These are phyloP conservation scores for Aythya baeri DNA, from an alignment of 2,113 vertebrate species.

Conservation along the genomic window DNA sequence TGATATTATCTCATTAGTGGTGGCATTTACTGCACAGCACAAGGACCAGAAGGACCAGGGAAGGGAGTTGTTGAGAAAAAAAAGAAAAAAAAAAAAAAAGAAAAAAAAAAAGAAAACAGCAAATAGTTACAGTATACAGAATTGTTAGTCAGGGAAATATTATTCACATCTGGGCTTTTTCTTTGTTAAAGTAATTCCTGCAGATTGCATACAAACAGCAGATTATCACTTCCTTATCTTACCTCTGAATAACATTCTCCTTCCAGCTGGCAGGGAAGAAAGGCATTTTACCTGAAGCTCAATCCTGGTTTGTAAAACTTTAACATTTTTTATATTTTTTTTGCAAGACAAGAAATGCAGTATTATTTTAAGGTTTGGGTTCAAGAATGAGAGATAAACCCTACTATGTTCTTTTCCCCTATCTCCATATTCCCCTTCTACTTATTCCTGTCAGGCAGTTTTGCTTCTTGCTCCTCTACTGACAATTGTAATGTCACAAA, in stretches of 20 bases:
- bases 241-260: background rate
- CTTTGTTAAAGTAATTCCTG: background rate
- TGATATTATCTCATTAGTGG: conserved; percentile 77
- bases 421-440: background rate
- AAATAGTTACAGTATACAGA: conserved; percentile 6
- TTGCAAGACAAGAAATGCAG: background rate
- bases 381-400: background rate
- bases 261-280: background rate
- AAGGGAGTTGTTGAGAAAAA: conserved; percentile 18
- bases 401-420: background rate
- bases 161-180: background rate
- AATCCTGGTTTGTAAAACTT: background rate
- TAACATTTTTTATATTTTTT: background rate
- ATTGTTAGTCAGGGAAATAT: background rate
- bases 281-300: background rate
- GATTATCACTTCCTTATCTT: background rate
- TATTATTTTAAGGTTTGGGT: background rate
- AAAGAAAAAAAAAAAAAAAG: background rate
- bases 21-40: conserved; percentile 61
- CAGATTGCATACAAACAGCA: background rate
- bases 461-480: background rate
- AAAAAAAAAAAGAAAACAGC: background rate
- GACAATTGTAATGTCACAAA: background rate
- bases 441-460: background rate
- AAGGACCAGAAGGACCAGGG: conserved; percentile 27